Base-by-base conservation (phyloP, 1,140 invertebrate species). In the Brachionus plicatilis region DNA sequence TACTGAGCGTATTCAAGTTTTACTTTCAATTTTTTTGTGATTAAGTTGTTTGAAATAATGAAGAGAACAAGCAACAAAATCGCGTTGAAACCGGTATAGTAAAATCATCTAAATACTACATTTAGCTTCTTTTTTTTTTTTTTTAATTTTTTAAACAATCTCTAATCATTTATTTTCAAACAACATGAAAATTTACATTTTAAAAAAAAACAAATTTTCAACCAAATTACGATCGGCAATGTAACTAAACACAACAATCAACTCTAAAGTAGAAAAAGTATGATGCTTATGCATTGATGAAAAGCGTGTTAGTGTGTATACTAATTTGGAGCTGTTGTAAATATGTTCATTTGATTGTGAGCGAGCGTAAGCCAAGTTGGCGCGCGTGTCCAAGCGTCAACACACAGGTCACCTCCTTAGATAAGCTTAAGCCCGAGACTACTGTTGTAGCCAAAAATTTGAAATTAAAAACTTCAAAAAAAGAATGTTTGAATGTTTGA, bases 151-250 rank as follows among this genome's bases (percentile, higher is more conserved):
- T 68, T 41, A 12, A 33, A 33, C 4, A 41, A n/a, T 68, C 33
- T 68, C 33, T 68, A 33, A 33, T 68, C 33, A 33, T 68, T 33
- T 68, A 68, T 68, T 68, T 68, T 68, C 66, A 68, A 68, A 68
- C 66, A 68, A 68, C 27, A 33, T 68, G 33, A 68, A 68, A 68
- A 68, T 68, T 68, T 68, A 68, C 66, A 68, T 68, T 68, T n/a
- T 68, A 60, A 60, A 60, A 60, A 56, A 60, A 60, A 60, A 60
- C 53, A 60, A 60, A 20, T 60, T 60, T 60, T 60, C 53, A 60
- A 60, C 53, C 53, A 60, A 60, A 60, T 60, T 60, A 60, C 53
- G 53, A 60, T 60, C 53, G 53, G 66, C 66, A 33, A 68, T 68
- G 27, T 41, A 41, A 68, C 66, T 41, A 68, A 68, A 68, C 12